Base-by-base conservation (phyloP, 2,797 vertebrate species). In the Chiropotes sagulatus region DNA sequence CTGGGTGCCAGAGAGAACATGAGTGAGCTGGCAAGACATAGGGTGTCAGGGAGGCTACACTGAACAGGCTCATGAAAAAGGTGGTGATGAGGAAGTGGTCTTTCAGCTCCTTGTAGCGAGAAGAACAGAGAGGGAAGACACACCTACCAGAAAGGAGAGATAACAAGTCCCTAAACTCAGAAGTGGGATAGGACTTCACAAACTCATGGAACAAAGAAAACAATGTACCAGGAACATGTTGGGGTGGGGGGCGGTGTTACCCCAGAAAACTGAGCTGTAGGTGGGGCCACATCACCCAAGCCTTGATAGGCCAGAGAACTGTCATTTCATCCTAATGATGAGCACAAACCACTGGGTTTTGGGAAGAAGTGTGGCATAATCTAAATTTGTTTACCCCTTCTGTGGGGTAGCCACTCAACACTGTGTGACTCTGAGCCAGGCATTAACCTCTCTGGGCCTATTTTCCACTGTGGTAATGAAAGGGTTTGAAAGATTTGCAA, bases 381-480 rank as follows among this genome's bases (percentile, higher is more conserved):
- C 36, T 82, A 78, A 80, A 41, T 19, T 48, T 36, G 36, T 76
- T 72, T 41, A 75, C 6, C 39, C 24, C 39, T 85, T 24, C 5
- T 30, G 7, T 61, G 14, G 11, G 7, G 46, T 28, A 76, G n/a
- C 7, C 4, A 46, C 26, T 72, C 52, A 24, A 30, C 79, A 48
- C 73, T 91, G 15, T 87, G 61, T 96, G 90, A 57, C 58, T 85
- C n/a, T 72, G 52, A 88, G 36, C 6, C 33, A 14, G 50, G 41
- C 14, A 22, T 70, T 12, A 82, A 83, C 17, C 33, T 90, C 73
- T 97, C 85, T 86, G 79, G 70, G 30, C 41, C 78, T 75, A 0
- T 94, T 91, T 84, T 84, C 83, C 44, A 93, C 9, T 13, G 5
- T 90, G 76, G 73, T 19, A 64, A 19, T 33, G 22, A 94, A 79